Evolutionary conservation across 1,140 invertebrate genomes (phyloP), one percentile per base, ranked within the genome.

Genomic region (Anadara kagoshimensis): DNA sequence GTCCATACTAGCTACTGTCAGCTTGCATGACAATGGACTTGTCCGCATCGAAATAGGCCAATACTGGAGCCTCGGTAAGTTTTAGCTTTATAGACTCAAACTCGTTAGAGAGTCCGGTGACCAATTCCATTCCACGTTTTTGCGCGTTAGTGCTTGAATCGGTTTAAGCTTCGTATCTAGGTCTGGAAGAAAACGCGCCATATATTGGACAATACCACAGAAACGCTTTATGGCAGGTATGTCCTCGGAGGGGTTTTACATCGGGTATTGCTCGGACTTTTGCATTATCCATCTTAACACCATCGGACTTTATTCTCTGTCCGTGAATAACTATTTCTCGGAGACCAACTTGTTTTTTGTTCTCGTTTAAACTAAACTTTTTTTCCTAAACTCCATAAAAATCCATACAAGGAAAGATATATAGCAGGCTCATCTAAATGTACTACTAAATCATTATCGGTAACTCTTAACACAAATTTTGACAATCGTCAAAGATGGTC

Each of bases 71-170:
- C 29, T 66, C 12, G 59, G 58, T 77, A 14, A 75, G 75, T 49
- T 22, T 77, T 75, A 62, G 87, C 78, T 80, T 91, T 84, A 59
- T 87, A 58, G 5, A 89, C 49, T 18, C 86, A 79, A 53, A 83
- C 7, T 77, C 73, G 87, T 73, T 76, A 91, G 87, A 36, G 88
- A 72, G 8, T 90, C 56, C 8, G 86, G 76, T 24, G 83, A 44
- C 78, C 81, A 84, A 1, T 75, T 29, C 72, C 47, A 75, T 70
- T 51, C 26, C 12, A 47, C 24, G 58, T 76, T 44, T 22, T 80
- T 78, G 18, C 73, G 68, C 14, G 73, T 78, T 8, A 88, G 67
- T n/a, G 56, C 36, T 18, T 81, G 43, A 24, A 88, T 69, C 4
- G 80, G 81, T 66, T 78, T 61, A 8, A 74, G 11, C 3, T 24